These are phyloP conservation scores for Whitmania pigra DNA, from an alignment of 1,140 invertebrate genomes.

Conservation along the genomic window DNA sequence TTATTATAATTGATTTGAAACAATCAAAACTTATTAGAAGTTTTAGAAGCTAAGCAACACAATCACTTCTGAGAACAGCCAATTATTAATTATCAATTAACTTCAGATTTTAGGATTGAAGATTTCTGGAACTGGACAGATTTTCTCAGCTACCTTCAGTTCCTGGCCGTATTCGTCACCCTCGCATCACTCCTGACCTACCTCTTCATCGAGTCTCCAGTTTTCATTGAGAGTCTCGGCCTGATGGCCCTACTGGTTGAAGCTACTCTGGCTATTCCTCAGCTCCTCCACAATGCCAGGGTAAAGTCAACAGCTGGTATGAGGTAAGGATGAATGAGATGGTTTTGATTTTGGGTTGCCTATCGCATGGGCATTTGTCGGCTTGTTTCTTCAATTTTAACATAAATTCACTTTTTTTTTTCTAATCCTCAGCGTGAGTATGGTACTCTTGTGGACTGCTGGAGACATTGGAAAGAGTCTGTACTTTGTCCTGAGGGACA, in stretches of 20 bases:
- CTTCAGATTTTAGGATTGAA: constrained; percentile 22
- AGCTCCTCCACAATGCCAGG: neutral
- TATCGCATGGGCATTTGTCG: too few species aligned
- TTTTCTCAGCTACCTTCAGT: constrained; percentile 24
- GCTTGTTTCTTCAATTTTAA: too few species aligned
- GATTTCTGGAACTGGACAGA: constrained; percentile 27
- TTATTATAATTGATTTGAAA: too few species aligned
- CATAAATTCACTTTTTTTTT: constrained; percentile 21
- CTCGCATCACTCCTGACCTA: neutral
- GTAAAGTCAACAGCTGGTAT: neutral
- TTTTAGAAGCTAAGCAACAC: too few species aligned
- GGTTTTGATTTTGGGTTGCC: too few species aligned
- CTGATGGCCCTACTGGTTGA: neutral
- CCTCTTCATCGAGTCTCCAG: neutral
- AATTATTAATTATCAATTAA: constrained; percentile 15
- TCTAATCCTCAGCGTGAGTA: constrained; percentile 49
- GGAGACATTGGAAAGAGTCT: constrained; percentile 89
- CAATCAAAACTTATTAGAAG: too few species aligned
- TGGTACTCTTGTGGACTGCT: constrained; percentile 91
- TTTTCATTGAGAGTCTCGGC: neutral
- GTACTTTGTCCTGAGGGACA: constrained; percentile 78
- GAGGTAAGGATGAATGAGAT: neutral
- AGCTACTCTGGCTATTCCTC: neutral
- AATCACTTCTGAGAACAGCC: too few species aligned
- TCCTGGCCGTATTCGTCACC: constrained; percentile 18